Evolutionary conservation across 2,113 vertebrate species (phyloP).

Genomic region (Bubo scandiacus): DNA sequence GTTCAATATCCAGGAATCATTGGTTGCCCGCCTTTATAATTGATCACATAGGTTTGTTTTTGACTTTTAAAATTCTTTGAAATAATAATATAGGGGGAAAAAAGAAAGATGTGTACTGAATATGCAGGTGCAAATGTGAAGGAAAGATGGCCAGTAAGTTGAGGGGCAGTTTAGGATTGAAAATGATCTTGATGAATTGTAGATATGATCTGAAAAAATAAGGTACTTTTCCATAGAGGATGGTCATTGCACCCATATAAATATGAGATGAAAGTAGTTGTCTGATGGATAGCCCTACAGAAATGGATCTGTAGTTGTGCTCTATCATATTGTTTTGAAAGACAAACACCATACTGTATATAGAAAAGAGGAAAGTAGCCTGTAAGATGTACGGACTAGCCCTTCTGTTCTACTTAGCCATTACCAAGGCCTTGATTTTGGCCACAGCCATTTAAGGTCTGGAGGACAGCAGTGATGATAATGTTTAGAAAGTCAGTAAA

Average conservation of each 20-base stretch:
- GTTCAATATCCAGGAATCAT: background rate
- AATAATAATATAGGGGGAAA: background rate
- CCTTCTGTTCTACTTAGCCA: background rate
- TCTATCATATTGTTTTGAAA: background rate
- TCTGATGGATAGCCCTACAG: background rate
- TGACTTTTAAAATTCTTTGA: background rate
- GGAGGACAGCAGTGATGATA: background rate
- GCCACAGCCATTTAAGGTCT: background rate
- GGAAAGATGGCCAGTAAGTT: background rate
- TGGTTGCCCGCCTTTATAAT: background rate
- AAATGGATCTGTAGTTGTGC: background rate
- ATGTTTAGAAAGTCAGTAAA: background rate
- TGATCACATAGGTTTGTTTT: background rate
- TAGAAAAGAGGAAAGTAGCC: background rate
- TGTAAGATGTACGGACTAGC: background rate
- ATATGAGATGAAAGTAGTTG: background rate
- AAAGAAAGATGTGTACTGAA: background rate
- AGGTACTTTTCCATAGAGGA: background rate
- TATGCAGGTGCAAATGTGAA: background rate
- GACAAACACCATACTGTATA: fast-evolving
- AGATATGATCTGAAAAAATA: background rate
- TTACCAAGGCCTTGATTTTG: background rate
- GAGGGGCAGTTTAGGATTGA: background rate
- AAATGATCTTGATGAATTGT: background rate
- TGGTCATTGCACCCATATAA: background rate